Base-by-base conservation (phyloP, 1,140 invertebrate species). In the Akabosia matsudoensis region DNA sequence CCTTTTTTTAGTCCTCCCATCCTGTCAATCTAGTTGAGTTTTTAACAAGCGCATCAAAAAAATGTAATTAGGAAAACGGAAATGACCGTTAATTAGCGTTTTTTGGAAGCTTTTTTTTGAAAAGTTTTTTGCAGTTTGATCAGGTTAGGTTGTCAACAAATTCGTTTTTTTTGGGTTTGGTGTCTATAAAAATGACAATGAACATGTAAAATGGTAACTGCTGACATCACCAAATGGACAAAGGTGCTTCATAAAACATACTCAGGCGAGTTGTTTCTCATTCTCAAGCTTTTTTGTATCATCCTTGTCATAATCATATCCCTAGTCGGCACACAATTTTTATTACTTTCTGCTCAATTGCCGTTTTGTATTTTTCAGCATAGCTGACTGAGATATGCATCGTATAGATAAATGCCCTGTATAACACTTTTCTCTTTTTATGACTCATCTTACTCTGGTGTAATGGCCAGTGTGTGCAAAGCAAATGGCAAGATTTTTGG, bases 401-500 rank as follows among this genome's bases (percentile, higher is more conserved):
- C 37, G 37, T 10, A 22, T 13, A 24, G 24, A 3, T 56, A 45
- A 18, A 45, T 7, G 37, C 37, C 7, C 37, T 56, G 7, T 56
- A n/a, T 56, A 22, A 22, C 54, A 16, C n/a, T 56, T 4, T 56
- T n/a, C 24, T 4, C 22, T 22, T 56, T 22, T 3, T 22, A 10
- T 16, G 22, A 56, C 13, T 56, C 10, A 56, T 56, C 14, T 56
- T 16, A 13, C n/a, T 56, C n/a, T 56, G 14, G 10, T 56, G 54
- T 56, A n/a, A n/a, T n/a, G n/a, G n/a, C n/a, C 18, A 10, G 37
- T 45, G 37, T 45, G 37, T 45, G 37, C 37, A 18, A 45, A 45
- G 37, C 37, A 54, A 77, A 79, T 77, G 76, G 74, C 51, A 72
- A 79, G 76, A 78, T 77, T 79, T n/a, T 79, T 75, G 74, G 45